Conservation (phyloP, 2,113 vertebrate genomes). For the Eclectus roratus region DNA sequence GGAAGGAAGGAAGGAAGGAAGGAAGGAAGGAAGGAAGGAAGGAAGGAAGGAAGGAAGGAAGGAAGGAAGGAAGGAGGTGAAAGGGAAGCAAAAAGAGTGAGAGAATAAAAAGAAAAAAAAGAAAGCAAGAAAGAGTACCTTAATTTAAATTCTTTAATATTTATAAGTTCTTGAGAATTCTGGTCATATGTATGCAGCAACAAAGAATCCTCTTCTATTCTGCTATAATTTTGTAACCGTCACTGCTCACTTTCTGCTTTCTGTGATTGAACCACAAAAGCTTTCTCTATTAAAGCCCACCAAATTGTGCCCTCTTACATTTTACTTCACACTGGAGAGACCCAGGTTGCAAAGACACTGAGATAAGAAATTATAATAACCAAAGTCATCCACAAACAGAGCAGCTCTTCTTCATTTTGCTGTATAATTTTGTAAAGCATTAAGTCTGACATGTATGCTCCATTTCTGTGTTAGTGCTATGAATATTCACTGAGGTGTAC, state of each 20-base stretch:
- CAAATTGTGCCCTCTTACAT: not conserved
- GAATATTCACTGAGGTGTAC: not conserved
- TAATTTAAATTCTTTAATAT: not conserved
- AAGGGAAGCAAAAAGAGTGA: not conserved
- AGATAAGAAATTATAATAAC: not conserved
- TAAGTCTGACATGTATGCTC: not conserved
- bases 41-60: too few relatives aligned
- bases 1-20: too few relatives aligned
- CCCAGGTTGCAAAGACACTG: not conserved
- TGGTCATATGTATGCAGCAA: not conserved
- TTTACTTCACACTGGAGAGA: not conserved
- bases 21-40: not conserved
- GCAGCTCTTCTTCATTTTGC: not conserved
- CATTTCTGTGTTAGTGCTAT: not conserved
- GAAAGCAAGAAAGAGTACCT: fast-evolving
- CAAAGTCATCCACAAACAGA: not conserved
- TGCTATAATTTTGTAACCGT: not conserved
- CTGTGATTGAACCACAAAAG: not conserved
- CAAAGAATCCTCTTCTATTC: not conserved
- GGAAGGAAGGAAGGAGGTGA: not conserved
- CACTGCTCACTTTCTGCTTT: not conserved
- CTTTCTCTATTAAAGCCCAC: not conserved
- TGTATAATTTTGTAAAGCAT: not conserved
- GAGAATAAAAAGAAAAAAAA: not conserved
- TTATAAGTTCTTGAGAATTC: not conserved